Evolutionary conservation across 2,888 invertebrate species (phyloP).

Genomic region (Lobophora halterata): DNA sequence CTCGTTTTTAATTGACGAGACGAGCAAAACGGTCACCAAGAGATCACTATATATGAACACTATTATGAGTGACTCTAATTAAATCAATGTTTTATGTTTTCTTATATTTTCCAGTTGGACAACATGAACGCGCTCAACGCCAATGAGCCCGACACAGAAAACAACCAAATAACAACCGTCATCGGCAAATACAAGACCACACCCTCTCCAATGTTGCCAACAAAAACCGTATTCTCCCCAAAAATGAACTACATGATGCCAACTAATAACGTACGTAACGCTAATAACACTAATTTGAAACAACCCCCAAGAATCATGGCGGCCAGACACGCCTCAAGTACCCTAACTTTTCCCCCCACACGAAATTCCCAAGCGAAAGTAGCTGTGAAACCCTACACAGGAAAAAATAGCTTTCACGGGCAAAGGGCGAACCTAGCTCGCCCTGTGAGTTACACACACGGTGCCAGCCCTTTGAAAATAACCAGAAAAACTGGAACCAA

Average conservation of each 20-base stretch:
- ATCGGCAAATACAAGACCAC: slow-evolving; percentile 74
- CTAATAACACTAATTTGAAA: slow-evolving; percentile 66
- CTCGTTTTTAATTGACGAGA: too few relatives aligned
- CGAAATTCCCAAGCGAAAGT: slow-evolving; percentile 63
- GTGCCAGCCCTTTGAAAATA: slow-evolving; percentile 58
- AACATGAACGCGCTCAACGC: slow-evolving; percentile 63
- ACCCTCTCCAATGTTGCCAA: slow-evolving; percentile 66
- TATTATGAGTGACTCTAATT: too few relatives aligned
- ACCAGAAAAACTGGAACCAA: slow-evolving; percentile 58
- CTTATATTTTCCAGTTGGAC: slow-evolving; percentile 57
- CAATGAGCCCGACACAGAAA: slow-evolving; percentile 67
- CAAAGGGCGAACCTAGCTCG: slow-evolving; percentile 71
- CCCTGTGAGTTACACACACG: slow-evolving; percentile 62
- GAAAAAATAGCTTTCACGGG: slow-evolving; percentile 67
- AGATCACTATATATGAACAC: too few relatives aligned
- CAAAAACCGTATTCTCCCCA: slow-evolving; percentile 64
- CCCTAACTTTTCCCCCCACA: slow-evolving; percentile 73
- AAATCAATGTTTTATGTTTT: background rate
- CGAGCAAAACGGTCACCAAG: too few relatives aligned
- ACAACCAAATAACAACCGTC: slow-evolving; percentile 69
- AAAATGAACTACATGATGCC: slow-evolving; percentile 74
- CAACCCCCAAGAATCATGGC: slow-evolving; percentile 56
- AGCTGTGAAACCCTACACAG: slow-evolving; percentile 61
- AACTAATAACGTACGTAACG: slow-evolving; percentile 67
- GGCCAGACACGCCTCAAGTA: slow-evolving; percentile 63